A percentile compares a stretch with the other conserved stretches of the same genome.
Conservation (phyloP, 2,888 invertebrate genomes). For the Ophion slaviceki region DNA sequence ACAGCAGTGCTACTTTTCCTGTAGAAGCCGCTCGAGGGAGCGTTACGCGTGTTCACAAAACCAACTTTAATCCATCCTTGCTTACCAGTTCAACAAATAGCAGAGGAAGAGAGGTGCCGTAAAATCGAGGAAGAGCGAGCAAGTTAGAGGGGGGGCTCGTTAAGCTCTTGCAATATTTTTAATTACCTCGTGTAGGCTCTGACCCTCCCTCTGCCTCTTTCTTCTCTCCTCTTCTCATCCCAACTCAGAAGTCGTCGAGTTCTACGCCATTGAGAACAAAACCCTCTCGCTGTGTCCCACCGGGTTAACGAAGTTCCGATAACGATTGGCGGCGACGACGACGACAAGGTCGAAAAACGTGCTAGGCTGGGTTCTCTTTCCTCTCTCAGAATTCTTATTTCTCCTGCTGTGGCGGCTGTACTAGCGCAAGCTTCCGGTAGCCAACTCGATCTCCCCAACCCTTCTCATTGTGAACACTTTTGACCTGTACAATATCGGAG, state of each 20-base stretch:
- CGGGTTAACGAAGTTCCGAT: conserved; percentile 51
- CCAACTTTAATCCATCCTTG: conserved; percentile 79
- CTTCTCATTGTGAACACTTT: conserved; percentile 33
- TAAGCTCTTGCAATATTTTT: conserved; percentile 64
- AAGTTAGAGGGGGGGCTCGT: conserved; percentile 40
- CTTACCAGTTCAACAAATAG: conserved; percentile 51
- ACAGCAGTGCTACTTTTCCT: conserved; percentile 65
- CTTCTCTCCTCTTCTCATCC: conserved; percentile 2
- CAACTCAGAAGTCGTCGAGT: conserved; percentile 15
- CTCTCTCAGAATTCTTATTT: conserved; percentile 5
- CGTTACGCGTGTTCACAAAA: conserved; percentile 63
- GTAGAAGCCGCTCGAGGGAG: conserved; percentile 65
- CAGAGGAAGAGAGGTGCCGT: background rate
- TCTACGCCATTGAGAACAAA: conserved; percentile 43
- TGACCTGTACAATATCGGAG: conserved; percentile 6
- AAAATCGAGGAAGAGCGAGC: background rate
- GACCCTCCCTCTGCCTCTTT: background rate
- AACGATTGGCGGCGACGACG: conserved; percentile 47
- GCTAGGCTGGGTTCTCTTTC: background rate
- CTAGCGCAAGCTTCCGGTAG: conserved; percentile 31
- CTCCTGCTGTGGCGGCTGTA: background rate
- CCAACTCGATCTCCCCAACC: conserved; percentile 13
- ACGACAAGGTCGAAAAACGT: conserved; percentile 36
- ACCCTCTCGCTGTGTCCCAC: conserved; percentile 8
- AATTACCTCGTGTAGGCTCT: conserved; percentile 50